These are phyloP conservation scores for Pimpla rufipes DNA, from an alignment of 2,888 invertebrate genomes.

Conservation along the genomic window DNA sequence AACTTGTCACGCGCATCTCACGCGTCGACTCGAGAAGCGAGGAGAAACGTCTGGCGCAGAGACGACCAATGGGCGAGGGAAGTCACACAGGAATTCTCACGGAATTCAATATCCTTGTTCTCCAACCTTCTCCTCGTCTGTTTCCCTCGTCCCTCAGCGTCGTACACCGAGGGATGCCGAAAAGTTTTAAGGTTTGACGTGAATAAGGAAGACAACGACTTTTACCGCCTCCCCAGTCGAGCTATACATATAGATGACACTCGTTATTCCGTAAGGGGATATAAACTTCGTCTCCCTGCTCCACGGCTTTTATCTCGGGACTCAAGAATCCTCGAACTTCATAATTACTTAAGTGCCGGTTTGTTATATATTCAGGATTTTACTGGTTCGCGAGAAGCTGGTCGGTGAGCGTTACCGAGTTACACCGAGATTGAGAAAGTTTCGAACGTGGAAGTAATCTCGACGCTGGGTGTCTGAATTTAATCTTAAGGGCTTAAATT, in stretches of 20 bases:
- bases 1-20: slow-evolving; percentile 16
- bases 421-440: slow-evolving; percentile 7
- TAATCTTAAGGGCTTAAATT: background rate
- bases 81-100: slow-evolving; percentile 55
- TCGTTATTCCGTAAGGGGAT: slow-evolving; percentile 28
- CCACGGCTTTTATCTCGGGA: slow-evolving; percentile 12
- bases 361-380: slow-evolving; percentile 28
- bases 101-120: slow-evolving; percentile 57
- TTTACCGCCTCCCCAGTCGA: slow-evolving; percentile 11
- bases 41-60: slow-evolving; percentile 13
- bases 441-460: background rate
- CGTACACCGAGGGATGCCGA: background rate
- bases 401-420: background rate
- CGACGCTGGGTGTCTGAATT: background rate
- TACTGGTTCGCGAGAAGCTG: background rate
- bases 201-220: slow-evolving; percentile 27
- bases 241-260: background rate
- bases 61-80: background rate
- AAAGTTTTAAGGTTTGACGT: slow-evolving; percentile 48
- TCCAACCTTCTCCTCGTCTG: slow-evolving; percentile 5
- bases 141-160: background rate
- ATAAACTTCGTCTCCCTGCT: background rate
- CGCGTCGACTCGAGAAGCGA: slow-evolving; percentile 7
- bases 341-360: slow-evolving; percentile 48
- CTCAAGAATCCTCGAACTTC: slow-evolving; percentile 42